These are phyloP conservation scores for Tinea trinotella DNA, from an alignment of 2,888 invertebrate species.

Conservation along the genomic window DNA sequence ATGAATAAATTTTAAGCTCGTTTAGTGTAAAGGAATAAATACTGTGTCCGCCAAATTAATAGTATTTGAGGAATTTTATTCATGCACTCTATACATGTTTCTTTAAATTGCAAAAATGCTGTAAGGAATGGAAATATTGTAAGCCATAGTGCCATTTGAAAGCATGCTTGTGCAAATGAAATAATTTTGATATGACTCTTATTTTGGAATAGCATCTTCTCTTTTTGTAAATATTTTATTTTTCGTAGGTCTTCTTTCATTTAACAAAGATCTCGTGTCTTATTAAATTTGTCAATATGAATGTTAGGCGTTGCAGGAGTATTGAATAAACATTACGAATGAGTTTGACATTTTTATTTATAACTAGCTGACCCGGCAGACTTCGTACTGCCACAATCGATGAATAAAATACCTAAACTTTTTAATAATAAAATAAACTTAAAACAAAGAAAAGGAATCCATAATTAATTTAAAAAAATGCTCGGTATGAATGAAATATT, in stretches of 20 bases:
- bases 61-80: too few species aligned
- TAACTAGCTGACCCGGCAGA: too few species aligned
- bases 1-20: background rate
- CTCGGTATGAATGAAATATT: too few species aligned
- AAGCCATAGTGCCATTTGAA: background rate
- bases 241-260: slow-evolving; percentile 12
- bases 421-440: too few species aligned
- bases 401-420: too few species aligned
- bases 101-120: too few species aligned
- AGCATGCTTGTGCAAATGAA: background rate
- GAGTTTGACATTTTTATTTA: slow-evolving; percentile 3
- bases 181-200: background rate
- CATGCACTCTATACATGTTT: too few species aligned
- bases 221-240: slow-evolving; percentile 12
- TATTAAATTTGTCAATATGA: slow-evolving; percentile 49
- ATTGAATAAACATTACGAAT: slow-evolving; percentile 10
- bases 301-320: slow-evolving; percentile 34
- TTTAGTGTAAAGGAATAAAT: background rate
- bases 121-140: too few species aligned
- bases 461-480: too few species aligned
- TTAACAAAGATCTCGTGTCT: slow-evolving; percentile 45
- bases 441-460: too few species aligned
- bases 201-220: background rate
- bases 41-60: background rate
- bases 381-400: too few species aligned